phyloP scores from a whole-genome alignment of 53 echinoderm and acorn worm species.

The Luidia sarsii region DNA sequence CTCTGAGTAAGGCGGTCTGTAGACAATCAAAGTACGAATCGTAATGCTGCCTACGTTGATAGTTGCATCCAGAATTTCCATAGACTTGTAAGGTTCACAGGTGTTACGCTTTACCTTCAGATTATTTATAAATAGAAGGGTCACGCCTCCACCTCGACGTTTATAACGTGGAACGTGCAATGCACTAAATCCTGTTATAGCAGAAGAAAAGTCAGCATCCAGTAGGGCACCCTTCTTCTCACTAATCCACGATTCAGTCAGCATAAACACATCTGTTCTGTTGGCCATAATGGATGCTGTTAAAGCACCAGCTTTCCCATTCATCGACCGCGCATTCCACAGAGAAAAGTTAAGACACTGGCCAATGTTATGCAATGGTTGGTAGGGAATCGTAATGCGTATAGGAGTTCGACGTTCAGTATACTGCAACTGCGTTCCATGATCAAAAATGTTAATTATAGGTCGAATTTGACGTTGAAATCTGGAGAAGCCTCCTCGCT shows the following conservation, averaged over 20 bases:
- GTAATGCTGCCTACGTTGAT: not conserved
- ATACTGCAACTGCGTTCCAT: too few species aligned
- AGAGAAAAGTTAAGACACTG: not conserved
- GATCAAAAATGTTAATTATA: too few species aligned
- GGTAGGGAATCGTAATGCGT: too few species aligned
- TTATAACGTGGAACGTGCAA: not conserved
- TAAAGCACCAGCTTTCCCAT: not conserved
- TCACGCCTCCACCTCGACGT: not conserved
- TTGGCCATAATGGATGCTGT: too few species aligned
- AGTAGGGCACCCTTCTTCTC: not conserved
- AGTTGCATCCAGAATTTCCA: not conserved
- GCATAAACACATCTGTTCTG: not conserved
- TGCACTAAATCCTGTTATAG: not conserved
- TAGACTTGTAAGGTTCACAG: not conserved
- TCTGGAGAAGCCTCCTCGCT: too few species aligned
- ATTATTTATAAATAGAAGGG: not conserved
- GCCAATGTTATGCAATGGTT: too few species aligned
- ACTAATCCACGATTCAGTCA: not conserved
- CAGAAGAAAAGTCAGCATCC: not conserved
- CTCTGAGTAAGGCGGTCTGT: not conserved
- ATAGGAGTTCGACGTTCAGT: too few species aligned
- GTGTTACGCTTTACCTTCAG: not conserved
- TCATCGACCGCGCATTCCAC: not conserved
- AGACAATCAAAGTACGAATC: not conserved
- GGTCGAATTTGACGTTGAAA: too few species aligned